These are phyloP conservation scores for Euura lappo DNA, from an alignment of 1,140 invertebrate genomes.

Conservation along the genomic window DNA sequence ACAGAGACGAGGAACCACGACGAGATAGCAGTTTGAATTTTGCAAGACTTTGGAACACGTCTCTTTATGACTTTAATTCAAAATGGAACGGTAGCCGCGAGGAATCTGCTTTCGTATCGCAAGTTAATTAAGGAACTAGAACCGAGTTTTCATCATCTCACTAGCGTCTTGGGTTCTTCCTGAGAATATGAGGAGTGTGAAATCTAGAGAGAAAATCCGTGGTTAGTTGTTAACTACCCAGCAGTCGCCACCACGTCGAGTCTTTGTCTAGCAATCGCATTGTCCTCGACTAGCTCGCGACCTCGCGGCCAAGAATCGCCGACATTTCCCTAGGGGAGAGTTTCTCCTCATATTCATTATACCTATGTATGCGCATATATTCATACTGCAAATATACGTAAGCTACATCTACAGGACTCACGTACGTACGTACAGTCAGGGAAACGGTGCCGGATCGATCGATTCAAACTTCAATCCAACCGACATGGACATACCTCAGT, in stretches of 20 bases:
- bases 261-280: neutral
- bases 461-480: slow-evolving; percentile 1
- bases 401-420: neutral
- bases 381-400: neutral
- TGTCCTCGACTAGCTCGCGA: neutral
- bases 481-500: neutral
- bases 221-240: slow-evolving; percentile 7
- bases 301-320: neutral
- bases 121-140: neutral
- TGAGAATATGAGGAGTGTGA: neutral
- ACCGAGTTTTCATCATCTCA: neutral
- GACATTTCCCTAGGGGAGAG: neutral
- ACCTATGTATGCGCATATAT: too few species aligned
- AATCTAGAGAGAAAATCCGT: neutral
- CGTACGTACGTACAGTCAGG: neutral
- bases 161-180: neutral
- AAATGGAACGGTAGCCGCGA: too few species aligned
- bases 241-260: neutral
- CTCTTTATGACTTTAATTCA: neutral
- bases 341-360: neutral
- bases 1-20: too few species aligned
- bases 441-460: neutral
- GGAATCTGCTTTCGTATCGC: neutral
- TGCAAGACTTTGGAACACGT: neutral
- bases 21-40: too few species aligned